These are phyloP conservation scores for Ecliptopera silaceata DNA, from an alignment of 2,888 invertebrate species.

Conservation along the genomic window DNA sequence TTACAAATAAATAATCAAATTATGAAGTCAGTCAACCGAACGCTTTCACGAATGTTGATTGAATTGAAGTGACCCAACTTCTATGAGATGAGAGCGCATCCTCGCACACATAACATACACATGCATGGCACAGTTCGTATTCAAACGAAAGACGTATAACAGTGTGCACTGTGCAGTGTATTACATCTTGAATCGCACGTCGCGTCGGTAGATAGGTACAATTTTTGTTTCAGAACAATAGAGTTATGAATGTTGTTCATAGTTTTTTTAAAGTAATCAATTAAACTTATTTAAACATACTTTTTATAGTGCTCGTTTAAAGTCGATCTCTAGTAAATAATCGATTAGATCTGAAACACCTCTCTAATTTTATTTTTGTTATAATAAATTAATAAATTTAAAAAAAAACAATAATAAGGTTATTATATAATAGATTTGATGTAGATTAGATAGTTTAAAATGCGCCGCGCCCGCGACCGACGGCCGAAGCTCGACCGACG, in stretches of 20 bases:
- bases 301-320: slow-evolving; percentile 22
- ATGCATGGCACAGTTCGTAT: too few relatives aligned
- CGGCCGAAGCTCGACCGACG: too few relatives aligned
- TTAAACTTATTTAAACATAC: neutral
- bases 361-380: slow-evolving; percentile 21
- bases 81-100: too few relatives aligned
- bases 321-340: slow-evolving; percentile 21
- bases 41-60: too few relatives aligned
- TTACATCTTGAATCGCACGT: too few relatives aligned
- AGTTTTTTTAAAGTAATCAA: neutral
- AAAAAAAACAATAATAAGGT: slow-evolving; percentile 4
- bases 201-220: neutral
- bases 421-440: slow-evolving; percentile 10
- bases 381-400: slow-evolving; percentile 16
- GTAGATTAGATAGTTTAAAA: neutral
- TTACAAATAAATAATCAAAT: too few relatives aligned
- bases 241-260: slow-evolving; percentile 4
- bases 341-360: slow-evolving; percentile 34
- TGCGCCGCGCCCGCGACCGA: neutral
- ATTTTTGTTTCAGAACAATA: slow-evolving; percentile 13
- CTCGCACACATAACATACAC: too few relatives aligned
- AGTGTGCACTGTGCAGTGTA: too few relatives aligned
- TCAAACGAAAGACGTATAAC: too few relatives aligned
- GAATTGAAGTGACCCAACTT: too few relatives aligned
- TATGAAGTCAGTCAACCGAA: too few relatives aligned